Percentiles rank a stretch among this genome's conserved stretches.
Evolutionary conservation across 2,888 invertebrate species (phyloP).

Genomic region (Epistrophe eligans): DNA sequence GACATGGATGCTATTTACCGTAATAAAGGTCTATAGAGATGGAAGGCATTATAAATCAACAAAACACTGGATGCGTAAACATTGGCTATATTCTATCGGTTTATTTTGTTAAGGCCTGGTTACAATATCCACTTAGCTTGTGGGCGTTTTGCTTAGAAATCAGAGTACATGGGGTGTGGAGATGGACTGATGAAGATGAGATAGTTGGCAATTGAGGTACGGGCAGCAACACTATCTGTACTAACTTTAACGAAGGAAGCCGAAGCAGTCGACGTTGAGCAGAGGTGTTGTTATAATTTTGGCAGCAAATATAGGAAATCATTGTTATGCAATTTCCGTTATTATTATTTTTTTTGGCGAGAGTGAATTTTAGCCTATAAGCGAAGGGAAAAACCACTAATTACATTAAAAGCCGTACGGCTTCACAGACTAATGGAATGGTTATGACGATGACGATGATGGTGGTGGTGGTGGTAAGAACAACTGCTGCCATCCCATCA

Average conservation of each 20-base stretch:
- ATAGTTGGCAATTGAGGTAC: neutral
- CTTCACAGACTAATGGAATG: slow-evolving; percentile 27
- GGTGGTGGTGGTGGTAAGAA: neutral
- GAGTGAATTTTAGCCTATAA: neutral
- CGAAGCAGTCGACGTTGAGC: neutral
- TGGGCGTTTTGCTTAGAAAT: slow-evolving; percentile 9
- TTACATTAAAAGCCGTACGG: slow-evolving; percentile 48
- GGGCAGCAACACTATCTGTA: neutral
- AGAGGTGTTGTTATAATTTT: slow-evolving; percentile 36
- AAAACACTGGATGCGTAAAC: slow-evolving; percentile 55
- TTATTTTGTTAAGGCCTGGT: slow-evolving; percentile 30
- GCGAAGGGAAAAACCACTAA: slow-evolving; percentile 46
- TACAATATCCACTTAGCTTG: slow-evolving; percentile 33
- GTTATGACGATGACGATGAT: slow-evolving; percentile 6
- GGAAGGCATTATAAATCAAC: slow-evolving; percentile 10
- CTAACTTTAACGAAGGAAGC: neutral
- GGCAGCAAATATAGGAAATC: slow-evolving; percentile 40
- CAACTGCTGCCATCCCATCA: slow-evolving; percentile 19
- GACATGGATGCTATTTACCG: neutral
- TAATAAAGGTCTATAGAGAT: neutral
- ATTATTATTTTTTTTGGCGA: slow-evolving; percentile 38
- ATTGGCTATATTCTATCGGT: slow-evolving; percentile 39
- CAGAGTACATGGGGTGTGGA: neutral
- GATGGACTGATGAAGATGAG: neutral
- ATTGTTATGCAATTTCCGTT: slow-evolving; percentile 45